Base-by-base conservation (phyloP, 2,797 vertebrate genomes). In the Harpagifer antarcticus region DNA sequence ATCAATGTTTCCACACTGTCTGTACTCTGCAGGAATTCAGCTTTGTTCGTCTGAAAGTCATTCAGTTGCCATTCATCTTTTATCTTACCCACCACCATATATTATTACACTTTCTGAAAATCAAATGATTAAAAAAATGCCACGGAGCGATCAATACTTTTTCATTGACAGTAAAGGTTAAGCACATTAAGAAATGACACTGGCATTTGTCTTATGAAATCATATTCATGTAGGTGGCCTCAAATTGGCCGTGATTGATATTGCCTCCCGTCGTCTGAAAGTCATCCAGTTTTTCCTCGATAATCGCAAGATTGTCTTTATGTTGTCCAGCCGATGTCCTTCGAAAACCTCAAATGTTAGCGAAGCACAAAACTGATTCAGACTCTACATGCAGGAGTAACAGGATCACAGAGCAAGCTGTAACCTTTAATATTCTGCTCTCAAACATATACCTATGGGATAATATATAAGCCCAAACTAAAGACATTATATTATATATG, bases 161-260 rank as follows among this genome's bases (percentile, higher is more conserved):
- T 95, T 95, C 95, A 95, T 96, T 95, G 95, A 96, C 95, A 96
- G 95, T 95, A 96, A 96, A 96, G 95, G 95, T 96, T 96, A 96
- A 96, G 94, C 94, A 95, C 94, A 95, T 95, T 96, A 96, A 95
- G 94, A 95, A 95, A 95, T 95, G 95, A 95, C 94, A 96, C 94
- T 89, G 94, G 94, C 95, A 95, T 96, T 96, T 95, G 94, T 96
- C 95, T 95, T 95, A 95, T 95, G 94, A 95, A 96, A 95, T 95
- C 95, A 95, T 95, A 95, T 96, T 96, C 94, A 96, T 95, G 94
- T 96, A 94, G 94, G 94, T 94, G 94, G 94, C 92, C 93, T 94
- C 90, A 95, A 95, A 96, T 96, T 96, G 95, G 92, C 91, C 88
- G 86, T 95, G 95, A 95, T 95, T 95, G 95, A 96, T 96, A 95